Evolutionary conservation across 2,113 vertebrate genomes (phyloP).

Genomic region (Glaucomys volans): DNA sequence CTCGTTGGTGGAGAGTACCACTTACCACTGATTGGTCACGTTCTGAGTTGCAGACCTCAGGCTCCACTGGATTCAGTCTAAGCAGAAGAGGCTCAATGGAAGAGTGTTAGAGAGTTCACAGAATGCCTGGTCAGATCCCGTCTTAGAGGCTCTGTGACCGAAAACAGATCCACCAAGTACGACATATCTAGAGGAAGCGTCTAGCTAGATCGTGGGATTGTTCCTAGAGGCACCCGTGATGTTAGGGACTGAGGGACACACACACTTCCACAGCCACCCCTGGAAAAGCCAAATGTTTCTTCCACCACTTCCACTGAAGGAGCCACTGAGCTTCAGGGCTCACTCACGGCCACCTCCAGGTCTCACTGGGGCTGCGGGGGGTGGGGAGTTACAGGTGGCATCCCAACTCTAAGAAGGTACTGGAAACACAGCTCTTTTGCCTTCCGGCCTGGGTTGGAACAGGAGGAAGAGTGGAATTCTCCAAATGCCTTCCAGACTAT

Average conservation of each 20-base stretch:
- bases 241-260: not conserved
- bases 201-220: not conserved
- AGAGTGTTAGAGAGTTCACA: not conserved
- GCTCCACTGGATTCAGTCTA: not conserved
- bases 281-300: not conserved
- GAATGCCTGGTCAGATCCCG: not conserved
- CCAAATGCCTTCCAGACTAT: not conserved
- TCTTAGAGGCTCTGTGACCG: not conserved
- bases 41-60: not conserved
- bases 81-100: not conserved
- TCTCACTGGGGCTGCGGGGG: too few relatives aligned
- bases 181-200: not conserved
- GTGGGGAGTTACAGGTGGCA: not conserved
- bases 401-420: not conserved
- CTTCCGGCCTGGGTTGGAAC: not conserved
- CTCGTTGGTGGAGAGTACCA: not conserved
- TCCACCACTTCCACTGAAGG: not conserved
- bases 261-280: not conserved
- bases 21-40: too few relatives aligned
- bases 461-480: not conserved
- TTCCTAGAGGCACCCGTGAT: not conserved
- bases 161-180: not conserved
- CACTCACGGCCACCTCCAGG: not conserved
- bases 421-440: not conserved
- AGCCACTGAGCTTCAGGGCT: not conserved